Evolutionary conservation across 2,888 invertebrate species (phyloP).

Genomic region (Trichogramma dendrolimi): DNA sequence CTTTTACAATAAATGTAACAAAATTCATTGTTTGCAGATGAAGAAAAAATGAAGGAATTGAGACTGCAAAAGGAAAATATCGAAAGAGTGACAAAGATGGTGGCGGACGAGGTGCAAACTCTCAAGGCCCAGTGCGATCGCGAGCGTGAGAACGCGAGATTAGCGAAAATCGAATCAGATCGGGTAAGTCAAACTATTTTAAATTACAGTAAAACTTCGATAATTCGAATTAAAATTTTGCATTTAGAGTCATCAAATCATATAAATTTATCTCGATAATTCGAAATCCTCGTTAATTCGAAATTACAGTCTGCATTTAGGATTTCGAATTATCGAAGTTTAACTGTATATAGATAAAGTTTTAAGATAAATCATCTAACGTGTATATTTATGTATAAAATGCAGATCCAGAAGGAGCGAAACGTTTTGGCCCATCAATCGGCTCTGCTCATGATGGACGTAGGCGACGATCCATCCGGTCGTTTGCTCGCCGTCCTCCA

Average conservation of each 20-base stretch:
- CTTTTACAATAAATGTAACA: too few species aligned
- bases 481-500: conserved; percentile 54
- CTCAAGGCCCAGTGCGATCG: conserved; percentile 62
- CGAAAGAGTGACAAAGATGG: conserved; percentile 63
- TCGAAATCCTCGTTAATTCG: too few species aligned
- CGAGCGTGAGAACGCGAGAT: conserved; percentile 59
- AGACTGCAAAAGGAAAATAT: conserved; percentile 58
- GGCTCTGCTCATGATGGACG: conserved; percentile 61
- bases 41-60: conserved; percentile 39
- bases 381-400: not conserved
- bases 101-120: conserved; percentile 63
- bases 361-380: not conserved
- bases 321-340: too few species aligned
- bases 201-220: not conserved
- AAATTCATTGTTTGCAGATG: too few species aligned
- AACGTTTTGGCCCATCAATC: conserved; percentile 67
- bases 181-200: conserved; percentile 39
- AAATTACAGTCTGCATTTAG: too few species aligned
- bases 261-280: too few species aligned
- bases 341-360: too few species aligned
- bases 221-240: too few species aligned
- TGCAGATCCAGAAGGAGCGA: conserved; percentile 60
- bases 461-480: conserved; percentile 57
- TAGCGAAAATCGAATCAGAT: conserved; percentile 51
- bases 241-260: too few species aligned